Evolutionary conservation across 2,113 vertebrate species (phyloP), one percentile per base, ranked within the genome.

Genomic region (Gnathochromis pfefferi): DNA sequence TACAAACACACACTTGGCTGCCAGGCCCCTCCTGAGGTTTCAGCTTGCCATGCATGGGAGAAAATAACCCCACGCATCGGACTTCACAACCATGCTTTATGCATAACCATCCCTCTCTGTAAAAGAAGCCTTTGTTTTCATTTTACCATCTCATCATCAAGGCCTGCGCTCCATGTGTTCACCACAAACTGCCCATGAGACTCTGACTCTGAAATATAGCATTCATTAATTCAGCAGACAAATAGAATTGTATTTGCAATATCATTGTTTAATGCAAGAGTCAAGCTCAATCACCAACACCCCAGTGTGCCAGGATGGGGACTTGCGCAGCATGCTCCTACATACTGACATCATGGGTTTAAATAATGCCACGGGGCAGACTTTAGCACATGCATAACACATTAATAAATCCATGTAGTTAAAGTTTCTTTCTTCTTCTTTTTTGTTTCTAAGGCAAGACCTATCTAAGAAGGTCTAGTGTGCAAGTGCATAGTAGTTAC

Each of bases 101-200:
- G 54, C 82, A 89, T 40, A 80, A 90, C 55, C 45, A 78, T 85
- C 82, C 16, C 5, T 73, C 60, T 80, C 11, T 78, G 63, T 83
- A 84, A 92, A 89, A 89, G 70, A 83, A 85, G 81, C 75, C 90
- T 93, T 94, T 94, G 93, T 93, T 89, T 93, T 85, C 81, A 79
- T 86, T 87, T 89, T 49, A 86, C 51, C 83, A 86, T 89, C 68
- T 85, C 84, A 86, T 82, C 84, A 87, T 85, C 68, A 68, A 85
- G 58, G 31, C 83, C 85, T 83, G 21, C 28, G 16, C 14, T 70
- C 78, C 70, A 49, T 86, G 82, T 88, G 68, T 42, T 91, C 75
- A 38, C 53, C 75, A 85, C 55, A 79, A 85, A 87, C 54, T 79
- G 28, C 17, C 45, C 57, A 60, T 75, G 85, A 87, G 21, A 86